phyloP scores from a whole-genome alignment of 2,113 vertebrate genomes.

The Dolichotis patagonum region DNA sequence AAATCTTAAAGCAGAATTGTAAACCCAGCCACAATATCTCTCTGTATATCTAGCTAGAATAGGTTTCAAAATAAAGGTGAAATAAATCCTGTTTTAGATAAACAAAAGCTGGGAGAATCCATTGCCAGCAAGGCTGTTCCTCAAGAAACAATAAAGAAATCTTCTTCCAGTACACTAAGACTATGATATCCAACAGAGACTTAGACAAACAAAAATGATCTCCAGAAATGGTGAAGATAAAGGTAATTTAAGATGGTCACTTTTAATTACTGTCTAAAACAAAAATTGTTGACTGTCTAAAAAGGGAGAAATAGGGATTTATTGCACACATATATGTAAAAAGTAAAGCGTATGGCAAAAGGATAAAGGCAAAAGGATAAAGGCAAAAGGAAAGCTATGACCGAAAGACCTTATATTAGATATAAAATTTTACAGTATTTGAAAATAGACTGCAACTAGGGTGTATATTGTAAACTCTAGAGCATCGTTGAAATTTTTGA shows the following conservation, averaged over 20 bases:
- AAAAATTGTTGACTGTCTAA: neutral
- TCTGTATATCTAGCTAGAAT: neutral
- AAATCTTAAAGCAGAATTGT: neutral
- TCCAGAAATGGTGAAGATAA: neutral
- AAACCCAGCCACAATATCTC: neutral
- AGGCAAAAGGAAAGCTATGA: no score
- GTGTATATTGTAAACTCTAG: neutral
- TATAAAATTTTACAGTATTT: neutral
- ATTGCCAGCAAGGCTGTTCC: neutral
- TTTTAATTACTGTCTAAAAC: neutral
- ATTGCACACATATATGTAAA: neutral
- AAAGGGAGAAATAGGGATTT: neutral
- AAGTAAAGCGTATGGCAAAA: neutral
- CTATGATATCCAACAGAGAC: neutral
- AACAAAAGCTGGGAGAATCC: neutral
- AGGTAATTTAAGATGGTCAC: neutral
- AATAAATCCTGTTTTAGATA: neutral
- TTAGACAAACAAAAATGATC: neutral
- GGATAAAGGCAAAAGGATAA: neutral
- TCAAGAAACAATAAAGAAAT: neutral
- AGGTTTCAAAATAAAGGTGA: constrained; percentile 7
- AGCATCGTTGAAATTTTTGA: neutral
- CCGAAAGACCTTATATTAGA: neutral
- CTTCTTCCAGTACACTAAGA: neutral
- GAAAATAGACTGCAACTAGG: neutral